These are phyloP conservation scores for Drosophila paramelanica DNA, from an alignment of 2,888 invertebrate genomes.

Conservation along the genomic window DNA sequence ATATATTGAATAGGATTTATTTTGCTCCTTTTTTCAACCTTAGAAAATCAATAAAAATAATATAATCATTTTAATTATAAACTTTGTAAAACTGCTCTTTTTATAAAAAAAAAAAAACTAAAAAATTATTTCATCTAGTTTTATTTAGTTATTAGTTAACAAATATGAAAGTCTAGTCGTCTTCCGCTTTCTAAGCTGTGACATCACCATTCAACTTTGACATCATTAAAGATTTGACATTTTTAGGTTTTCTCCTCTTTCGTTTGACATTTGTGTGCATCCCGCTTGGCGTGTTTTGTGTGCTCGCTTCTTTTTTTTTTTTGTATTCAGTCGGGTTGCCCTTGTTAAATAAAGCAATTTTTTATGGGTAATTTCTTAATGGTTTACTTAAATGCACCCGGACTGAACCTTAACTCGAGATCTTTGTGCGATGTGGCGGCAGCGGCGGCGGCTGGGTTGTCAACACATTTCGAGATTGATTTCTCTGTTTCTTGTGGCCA, in stretches of 20 bases:
- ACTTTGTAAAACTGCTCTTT: too few species aligned
- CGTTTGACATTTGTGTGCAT: slow-evolving; percentile 32
- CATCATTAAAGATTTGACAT: slow-evolving; percentile 19
- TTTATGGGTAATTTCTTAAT: slow-evolving; percentile 82
- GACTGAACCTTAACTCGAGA: slow-evolving; percentile 31
- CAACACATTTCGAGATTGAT: slow-evolving; percentile 76
- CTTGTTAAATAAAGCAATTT: slow-evolving; percentile 80
- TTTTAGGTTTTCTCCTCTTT: slow-evolving; percentile 45
- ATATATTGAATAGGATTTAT: too few species aligned
- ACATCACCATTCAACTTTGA: slow-evolving; percentile 4
- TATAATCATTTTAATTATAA: too few species aligned
- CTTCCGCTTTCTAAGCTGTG: slow-evolving; percentile 54
- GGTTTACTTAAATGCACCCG: slow-evolving; percentile 60
- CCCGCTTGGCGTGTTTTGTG: slow-evolving; percentile 20
- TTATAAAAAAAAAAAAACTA: too few species aligned
- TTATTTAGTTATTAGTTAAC: not conserved
- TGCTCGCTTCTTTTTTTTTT: slow-evolving; percentile 18
- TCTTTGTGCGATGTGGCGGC: slow-evolving; percentile 22
- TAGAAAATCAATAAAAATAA: too few species aligned
- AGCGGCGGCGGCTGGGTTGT: slow-evolving; percentile 50
- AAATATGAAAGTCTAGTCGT: not conserved
- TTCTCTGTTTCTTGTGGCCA: slow-evolving; percentile 62
- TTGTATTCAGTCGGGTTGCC: slow-evolving; percentile 18
- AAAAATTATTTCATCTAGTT: slow-evolving; percentile 40
- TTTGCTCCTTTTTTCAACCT: too few species aligned